These are phyloP conservation scores for Zalophus californianus DNA, from an alignment of 2,797 vertebrate species.

Conservation along the genomic window DNA sequence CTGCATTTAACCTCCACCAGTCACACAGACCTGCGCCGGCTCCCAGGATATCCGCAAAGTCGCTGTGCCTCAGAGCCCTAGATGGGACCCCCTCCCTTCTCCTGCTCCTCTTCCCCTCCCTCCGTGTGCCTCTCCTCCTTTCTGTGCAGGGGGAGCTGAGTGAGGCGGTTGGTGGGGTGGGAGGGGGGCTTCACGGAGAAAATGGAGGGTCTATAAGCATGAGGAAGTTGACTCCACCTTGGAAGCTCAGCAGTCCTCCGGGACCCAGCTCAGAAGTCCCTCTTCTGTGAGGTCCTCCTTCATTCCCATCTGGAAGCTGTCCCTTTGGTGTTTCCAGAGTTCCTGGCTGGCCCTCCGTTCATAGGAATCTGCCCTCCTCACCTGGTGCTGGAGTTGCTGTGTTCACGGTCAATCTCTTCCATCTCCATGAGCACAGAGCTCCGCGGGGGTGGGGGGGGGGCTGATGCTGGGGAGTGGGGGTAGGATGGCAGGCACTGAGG, in stretches of 20 bases:
- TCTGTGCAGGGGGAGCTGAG: background rate
- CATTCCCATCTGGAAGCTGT: background rate
- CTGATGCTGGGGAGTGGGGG: accelerated
- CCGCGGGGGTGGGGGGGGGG: background rate
- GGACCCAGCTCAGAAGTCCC: background rate
- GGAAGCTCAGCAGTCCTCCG: accelerated
- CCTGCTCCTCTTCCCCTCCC: too few relatives aligned
- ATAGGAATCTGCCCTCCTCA: accelerated
- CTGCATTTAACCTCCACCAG: constrained; percentile 36
- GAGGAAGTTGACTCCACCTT: accelerated
- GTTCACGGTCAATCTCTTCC: accelerated
- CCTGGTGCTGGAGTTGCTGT: background rate
- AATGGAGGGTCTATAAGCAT: accelerated
- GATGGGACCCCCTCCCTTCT: background rate
- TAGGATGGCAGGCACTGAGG: background rate
- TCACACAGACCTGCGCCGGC: background rate
- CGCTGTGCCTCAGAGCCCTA: background rate
- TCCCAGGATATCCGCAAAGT: background rate
- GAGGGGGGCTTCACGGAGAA: background rate
- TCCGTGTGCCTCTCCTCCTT: background rate
- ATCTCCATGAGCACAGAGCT: background rate
- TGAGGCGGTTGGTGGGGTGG: background rate
- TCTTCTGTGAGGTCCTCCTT: background rate
- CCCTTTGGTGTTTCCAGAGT: background rate
- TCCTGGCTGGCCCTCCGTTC: background rate